Conservation (phyloP, 2,797 vertebrate genomes). For the Microtus obscurus region DNA sequence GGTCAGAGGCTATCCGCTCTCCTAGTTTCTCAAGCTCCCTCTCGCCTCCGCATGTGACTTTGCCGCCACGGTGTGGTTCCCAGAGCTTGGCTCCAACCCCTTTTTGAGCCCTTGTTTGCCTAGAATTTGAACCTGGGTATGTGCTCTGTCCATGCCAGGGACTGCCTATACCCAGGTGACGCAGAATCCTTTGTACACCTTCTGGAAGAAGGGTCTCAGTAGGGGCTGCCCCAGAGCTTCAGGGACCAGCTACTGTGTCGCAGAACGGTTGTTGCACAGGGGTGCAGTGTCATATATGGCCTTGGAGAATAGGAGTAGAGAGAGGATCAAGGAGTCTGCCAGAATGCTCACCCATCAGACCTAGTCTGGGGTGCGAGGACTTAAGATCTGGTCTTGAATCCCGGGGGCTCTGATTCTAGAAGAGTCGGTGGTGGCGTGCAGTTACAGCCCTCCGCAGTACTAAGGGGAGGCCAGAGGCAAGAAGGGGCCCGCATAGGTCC, state of each 20-base stretch:
- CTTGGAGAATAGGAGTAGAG: neutral
- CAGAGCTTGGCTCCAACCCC: neutral
- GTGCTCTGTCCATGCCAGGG: neutral
- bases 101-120: neutral
- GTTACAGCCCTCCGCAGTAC: neutral
- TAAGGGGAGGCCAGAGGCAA: neutral
- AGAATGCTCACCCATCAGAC: neutral
- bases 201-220: neutral
- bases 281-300: neutral
- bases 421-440: neutral
- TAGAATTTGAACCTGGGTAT: neutral
- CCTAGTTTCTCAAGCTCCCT: neutral
- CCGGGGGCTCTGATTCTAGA: neutral
- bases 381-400: neutral
- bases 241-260: neutral
- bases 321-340: neutral
- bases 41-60: neutral
- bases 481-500: neutral
- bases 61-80: constrained; percentile 65
- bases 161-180: neutral
- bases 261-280: neutral
- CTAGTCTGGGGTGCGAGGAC: neutral
- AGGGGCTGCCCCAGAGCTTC: neutral
- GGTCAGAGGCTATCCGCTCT: neutral
- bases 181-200: neutral